A percentile compares a stretch with the other conserved stretches of the same genome.
Evolutionary conservation across 2,797 vertebrate species (phyloP).

Genomic region (Falco concolor): DNA sequence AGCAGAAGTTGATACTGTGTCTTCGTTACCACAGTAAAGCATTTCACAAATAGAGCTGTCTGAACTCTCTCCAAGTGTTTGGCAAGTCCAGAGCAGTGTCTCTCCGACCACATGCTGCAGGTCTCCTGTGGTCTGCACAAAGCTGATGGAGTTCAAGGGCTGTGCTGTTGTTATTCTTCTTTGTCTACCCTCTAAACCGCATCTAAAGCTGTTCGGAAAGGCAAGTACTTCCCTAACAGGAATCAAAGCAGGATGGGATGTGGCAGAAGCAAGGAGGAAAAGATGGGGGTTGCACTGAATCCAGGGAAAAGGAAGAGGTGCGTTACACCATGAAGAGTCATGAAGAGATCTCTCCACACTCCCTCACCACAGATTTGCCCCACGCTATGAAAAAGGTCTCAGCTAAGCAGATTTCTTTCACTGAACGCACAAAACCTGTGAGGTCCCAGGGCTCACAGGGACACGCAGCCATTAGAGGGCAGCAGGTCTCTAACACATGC

Average conservation of each 20-base stretch:
- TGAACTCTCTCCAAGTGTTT: not conserved
- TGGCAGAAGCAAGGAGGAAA: not conserved
- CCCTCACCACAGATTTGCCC: not conserved
- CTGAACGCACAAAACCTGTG: not conserved
- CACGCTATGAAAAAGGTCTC: not conserved
- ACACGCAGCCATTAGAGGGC: constrained; percentile 69
- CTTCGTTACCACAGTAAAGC: not conserved
- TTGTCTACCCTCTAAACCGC: not conserved
- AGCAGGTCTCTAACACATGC: constrained; percentile 44
- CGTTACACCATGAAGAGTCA: not conserved
- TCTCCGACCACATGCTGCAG: not conserved
- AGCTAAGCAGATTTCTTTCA: not conserved
- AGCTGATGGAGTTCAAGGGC: not conserved
- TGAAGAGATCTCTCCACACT: not conserved
- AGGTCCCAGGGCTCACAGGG: not conserved
- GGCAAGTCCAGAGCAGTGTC: not conserved
- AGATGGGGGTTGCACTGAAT: not conserved
- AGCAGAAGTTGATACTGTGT: constrained; percentile 1
- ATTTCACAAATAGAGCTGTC: not conserved
- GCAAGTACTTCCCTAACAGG: not conserved
- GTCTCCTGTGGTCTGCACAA: not conserved
- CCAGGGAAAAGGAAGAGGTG: not conserved
- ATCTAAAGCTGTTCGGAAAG: not conserved
- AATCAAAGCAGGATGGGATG: not conserved
- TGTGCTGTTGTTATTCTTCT: not conserved